These are phyloP conservation scores for Cybosia mesomella DNA, from an alignment of 2,888 invertebrate species.

Conservation along the genomic window DNA sequence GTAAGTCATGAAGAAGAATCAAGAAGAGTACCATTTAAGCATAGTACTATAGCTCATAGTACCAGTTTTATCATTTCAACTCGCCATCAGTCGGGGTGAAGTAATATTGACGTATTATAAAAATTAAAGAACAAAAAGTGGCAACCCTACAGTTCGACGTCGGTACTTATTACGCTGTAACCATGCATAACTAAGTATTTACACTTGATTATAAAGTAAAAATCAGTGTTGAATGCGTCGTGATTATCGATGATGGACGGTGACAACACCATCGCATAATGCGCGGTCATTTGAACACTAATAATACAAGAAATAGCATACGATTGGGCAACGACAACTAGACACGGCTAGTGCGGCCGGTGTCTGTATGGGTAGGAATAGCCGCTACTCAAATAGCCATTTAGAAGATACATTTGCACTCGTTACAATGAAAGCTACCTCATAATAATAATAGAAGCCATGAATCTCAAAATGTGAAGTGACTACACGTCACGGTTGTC, in stretches of 20 bases:
- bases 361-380: conserved; percentile 7
- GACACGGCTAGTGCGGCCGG: not conserved
- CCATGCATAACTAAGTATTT: conserved; percentile 12
- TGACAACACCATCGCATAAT: conserved; percentile 25
- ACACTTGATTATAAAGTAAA: conserved; percentile 19
- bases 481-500: too few relatives aligned
- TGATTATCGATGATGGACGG: conserved; percentile 22
- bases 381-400: not conserved
- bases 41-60: too few relatives aligned
- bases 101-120: not conserved
- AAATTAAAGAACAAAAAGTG: not conserved
- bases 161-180: conserved; percentile 5
- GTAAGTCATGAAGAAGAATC: not conserved
- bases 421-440: not conserved
- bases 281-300: conserved; percentile 15
- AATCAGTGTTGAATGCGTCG: conserved; percentile 22
- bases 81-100: not conserved
- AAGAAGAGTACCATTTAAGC: not conserved
- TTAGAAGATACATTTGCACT: not conserved
- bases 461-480: too few relatives aligned
- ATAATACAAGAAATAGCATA: conserved; percentile 8
- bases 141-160: not conserved
- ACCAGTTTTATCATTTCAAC: not conserved
- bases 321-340: conserved; percentile 3
- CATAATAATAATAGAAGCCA: too few relatives aligned